Base-by-base conservation (phyloP, 2,113 vertebrate species). In the Trichomycterus rosablanca region DNA sequence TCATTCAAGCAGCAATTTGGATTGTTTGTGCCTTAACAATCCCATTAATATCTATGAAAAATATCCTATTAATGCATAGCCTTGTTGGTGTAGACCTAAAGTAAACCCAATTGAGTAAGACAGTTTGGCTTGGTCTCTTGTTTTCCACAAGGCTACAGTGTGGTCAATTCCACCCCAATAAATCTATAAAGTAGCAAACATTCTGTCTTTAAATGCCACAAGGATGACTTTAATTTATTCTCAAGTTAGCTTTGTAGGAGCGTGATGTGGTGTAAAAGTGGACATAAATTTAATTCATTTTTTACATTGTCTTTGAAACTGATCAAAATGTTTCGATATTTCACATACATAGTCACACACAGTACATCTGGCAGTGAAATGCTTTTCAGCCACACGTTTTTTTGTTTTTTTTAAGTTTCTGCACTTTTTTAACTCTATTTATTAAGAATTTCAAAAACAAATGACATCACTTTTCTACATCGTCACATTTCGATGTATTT, bases 1-100 rank as follows among this genome's bases (percentile, higher is more conserved):
- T 45, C 19, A 42, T n/a, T 8, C 59, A 56, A 19, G 20, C 86
- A 86, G 80, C 80, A 81, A 77, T 86, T 86, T 83, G 74, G 78
- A 86, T 88, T 83, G 84, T 78, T 76, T 79, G 72, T 80, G 80
- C 85, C 83, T 81, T 83, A 82, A 83, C 81, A 83, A 82, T 78
- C 80, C 78, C 75, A 78, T 80, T 83, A 83, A 75, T 71, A 40
- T 79, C 79, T 74, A 83, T 84, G 77, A 74, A 76, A 84, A 86
- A 84, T 87, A 77, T 79, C 86, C 81, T 73, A 81, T 80, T 81
- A 85, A 80, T 75, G 75, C 69, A 69, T 71, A 66, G 56, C 78
- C 75, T 75, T 77, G 54, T 76, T 78, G 72, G 75, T 76, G 65
- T 32, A 45, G 16, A 66, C 74, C 70, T 68, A 71, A 79, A 76